A percentile compares a stretch with the other conserved stretches of the same genome.
Evolutionary conservation across 2,888 invertebrate genomes (phyloP).

Genomic region (Hirtodrosophila trivittata): DNA sequence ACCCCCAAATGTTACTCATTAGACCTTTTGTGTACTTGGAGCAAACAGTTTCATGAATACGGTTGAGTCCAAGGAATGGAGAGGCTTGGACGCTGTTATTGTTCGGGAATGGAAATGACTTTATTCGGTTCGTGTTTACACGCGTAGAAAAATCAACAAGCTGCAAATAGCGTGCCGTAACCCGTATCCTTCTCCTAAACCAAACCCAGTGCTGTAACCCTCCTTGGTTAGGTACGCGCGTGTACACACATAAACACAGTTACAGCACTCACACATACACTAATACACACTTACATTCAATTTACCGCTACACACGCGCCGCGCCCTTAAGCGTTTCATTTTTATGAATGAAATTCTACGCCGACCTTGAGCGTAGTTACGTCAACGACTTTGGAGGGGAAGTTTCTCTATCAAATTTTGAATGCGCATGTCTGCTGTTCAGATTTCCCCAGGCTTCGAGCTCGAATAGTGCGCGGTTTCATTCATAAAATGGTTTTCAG

Average conservation of each 20-base stretch:
- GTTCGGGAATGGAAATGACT: slow-evolving; percentile 62
- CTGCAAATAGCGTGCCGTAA: slow-evolving; percentile 48
- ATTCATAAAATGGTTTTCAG: slow-evolving; percentile 57
- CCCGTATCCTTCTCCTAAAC: slow-evolving; percentile 16
- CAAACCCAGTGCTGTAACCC: not conserved
- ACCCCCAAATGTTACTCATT: not conserved
- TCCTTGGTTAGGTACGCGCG: slow-evolving; percentile 49
- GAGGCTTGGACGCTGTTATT: not conserved
- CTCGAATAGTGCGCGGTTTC: slow-evolving; percentile 37
- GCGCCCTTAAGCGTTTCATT: slow-evolving; percentile 49
- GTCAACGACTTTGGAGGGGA: slow-evolving; percentile 58
- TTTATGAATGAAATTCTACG: slow-evolving; percentile 81
- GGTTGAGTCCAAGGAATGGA: not conserved
- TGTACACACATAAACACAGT: slow-evolving; percentile 40
- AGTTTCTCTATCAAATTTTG: slow-evolving; percentile 6
- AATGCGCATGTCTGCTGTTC: slow-evolving; percentile 48
- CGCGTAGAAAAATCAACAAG: slow-evolving; percentile 73
- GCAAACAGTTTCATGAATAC: slow-evolving; percentile 1
- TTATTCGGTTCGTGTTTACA: slow-evolving; percentile 56
- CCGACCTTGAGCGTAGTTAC: slow-evolving; percentile 74
- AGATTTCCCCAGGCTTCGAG: slow-evolving; percentile 21
- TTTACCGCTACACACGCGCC: slow-evolving; percentile 42
- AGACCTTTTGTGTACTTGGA: not conserved
- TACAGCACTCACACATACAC: slow-evolving; percentile 6
- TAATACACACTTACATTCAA: slow-evolving; percentile 28